Percentiles rank a stretch among this genome's conserved stretches.
Conservation (phyloP, 2,797 vertebrate species). For the Trachurus trachurus region DNA sequence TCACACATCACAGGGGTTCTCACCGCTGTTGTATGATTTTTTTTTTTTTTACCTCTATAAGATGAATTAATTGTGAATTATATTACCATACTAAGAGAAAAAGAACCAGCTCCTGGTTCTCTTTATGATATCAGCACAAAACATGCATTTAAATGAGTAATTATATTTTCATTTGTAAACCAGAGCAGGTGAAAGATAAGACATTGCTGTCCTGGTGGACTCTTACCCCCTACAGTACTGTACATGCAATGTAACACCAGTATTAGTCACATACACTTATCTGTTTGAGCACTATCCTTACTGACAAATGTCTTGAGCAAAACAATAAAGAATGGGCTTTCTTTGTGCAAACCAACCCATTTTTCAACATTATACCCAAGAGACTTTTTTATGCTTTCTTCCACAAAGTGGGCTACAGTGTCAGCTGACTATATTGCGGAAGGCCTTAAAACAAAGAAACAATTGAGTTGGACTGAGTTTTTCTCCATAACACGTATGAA, state of each 20-base stretch:
- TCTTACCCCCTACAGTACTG: not conserved
- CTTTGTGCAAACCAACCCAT: conserved; percentile 31
- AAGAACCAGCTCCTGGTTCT: conserved; percentile 23
- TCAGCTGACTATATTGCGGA: conserved; percentile 21
- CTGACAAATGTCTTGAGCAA: conserved; percentile 22
- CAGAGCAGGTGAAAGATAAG: conserved; percentile 24
- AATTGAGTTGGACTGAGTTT: conserved; percentile 16
- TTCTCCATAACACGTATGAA: not conserved
- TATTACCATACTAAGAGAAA: conserved; percentile 57
- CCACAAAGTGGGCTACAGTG: conserved; percentile 22
- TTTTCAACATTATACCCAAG: conserved; percentile 37
- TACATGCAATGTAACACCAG: conserved; percentile 5
- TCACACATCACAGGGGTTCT: conserved; percentile 43
- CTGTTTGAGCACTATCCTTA: conserved; percentile 24
- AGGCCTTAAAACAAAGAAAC: conserved; percentile 25
- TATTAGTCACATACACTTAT: not conserved
- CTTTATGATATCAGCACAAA: conserved; percentile 34
- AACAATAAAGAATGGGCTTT: conserved; percentile 38
- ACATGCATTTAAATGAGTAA: conserved; percentile 65
- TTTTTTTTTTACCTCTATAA: conserved; percentile 44
- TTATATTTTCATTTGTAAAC: conserved; percentile 46
- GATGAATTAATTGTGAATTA: conserved; percentile 41
- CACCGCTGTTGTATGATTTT: conserved; percentile 12
- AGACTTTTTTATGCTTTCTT: conserved; percentile 24
- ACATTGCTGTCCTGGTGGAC: not conserved